phyloP scores from a whole-genome alignment of 1,140 invertebrate genomes.

The Bombus impatiens region DNA sequence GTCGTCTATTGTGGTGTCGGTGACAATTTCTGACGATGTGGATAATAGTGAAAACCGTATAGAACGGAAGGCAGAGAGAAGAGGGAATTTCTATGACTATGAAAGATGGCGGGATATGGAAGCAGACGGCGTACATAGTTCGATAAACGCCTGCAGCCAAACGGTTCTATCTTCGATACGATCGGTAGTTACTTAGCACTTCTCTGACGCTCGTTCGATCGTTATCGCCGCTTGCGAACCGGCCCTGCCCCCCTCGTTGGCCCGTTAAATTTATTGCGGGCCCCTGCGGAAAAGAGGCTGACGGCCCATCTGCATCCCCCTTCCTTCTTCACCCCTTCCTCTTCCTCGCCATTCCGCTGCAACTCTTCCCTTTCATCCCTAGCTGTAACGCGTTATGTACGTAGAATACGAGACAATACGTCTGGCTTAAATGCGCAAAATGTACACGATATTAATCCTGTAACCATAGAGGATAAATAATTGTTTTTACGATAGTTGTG shows the following conservation, averaged over 20 bases:
- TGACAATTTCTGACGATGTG: slow-evolving; percentile 46
- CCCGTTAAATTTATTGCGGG: slow-evolving; percentile 79
- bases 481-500: background rate
- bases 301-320: slow-evolving; percentile 64
- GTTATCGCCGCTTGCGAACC: slow-evolving; percentile 73
- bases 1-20: slow-evolving; percentile 50
- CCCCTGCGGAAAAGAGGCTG: slow-evolving; percentile 69
- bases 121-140: slow-evolving; percentile 26
- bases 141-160: slow-evolving; percentile 55
- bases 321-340: background rate
- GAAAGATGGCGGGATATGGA: slow-evolving; percentile 31
- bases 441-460: background rate
- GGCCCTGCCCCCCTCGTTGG: slow-evolving; percentile 73
- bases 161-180: slow-evolving; percentile 73
- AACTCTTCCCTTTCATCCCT: background rate
- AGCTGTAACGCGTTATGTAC: background rate
- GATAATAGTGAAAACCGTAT: background rate
- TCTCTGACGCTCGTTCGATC: slow-evolving; percentile 78
- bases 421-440: background rate
- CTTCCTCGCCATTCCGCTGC: background rate
- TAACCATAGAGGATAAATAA: background rate
- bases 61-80: background rate
- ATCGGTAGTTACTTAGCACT: slow-evolving; percentile 82
- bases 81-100: background rate
- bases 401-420: background rate